Evolutionary conservation across 53 echinoderm and acorn worm genomes (phyloP), one percentile per base, ranked within the genome.

Genomic region (Pentamera pediparva): DNA sequence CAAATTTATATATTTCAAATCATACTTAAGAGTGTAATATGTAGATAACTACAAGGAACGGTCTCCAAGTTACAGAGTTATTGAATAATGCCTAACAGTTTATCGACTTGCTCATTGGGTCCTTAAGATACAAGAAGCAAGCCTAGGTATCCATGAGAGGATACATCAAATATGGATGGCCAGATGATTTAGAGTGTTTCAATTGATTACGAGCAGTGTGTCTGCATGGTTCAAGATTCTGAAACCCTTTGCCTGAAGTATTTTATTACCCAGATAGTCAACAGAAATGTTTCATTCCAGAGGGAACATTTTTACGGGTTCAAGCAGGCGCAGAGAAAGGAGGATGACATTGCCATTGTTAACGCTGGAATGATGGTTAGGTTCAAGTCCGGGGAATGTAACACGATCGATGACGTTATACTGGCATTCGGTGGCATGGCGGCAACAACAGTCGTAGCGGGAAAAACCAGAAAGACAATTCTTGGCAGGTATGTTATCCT

Each of bases 401-500:
- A 83, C 47, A 45, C 75, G 1, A 59, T 92, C 29, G 33, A 63
- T 32, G 86, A 85, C 18, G 40, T 81, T 12, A 43, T 56, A 2
- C 22, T 92, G 27, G 82, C 82, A 11, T 89, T 56, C 37, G 89
- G 92, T 15, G 92, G 92, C 13, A 89, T 92, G 92, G 89, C 92
- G 21, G 65, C 85, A 10, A 85, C 88, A 7, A 79, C 92, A 2
- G 80, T 85, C 4, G 32, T 92, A 53, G 92, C 92, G 18, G 39
- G 19, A 36, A 79, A 85, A 50, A 89, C 92, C 4, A 79, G 85
- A 82, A 37, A 37, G 13, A 55, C 31, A 7, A 38, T 92, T 27
- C 58, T 27, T 12, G 88, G 88, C 76, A 92, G 79, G 92, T 92
- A 55, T n/a, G n/a, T n/a, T n/a, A n/a, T n/a, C 19, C 24, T 19